Percentiles rank a stretch among this genome's conserved stretches.
Conservation (phyloP, 2,888 invertebrate genomes). For the Allophyes oxyacanthae region DNA sequence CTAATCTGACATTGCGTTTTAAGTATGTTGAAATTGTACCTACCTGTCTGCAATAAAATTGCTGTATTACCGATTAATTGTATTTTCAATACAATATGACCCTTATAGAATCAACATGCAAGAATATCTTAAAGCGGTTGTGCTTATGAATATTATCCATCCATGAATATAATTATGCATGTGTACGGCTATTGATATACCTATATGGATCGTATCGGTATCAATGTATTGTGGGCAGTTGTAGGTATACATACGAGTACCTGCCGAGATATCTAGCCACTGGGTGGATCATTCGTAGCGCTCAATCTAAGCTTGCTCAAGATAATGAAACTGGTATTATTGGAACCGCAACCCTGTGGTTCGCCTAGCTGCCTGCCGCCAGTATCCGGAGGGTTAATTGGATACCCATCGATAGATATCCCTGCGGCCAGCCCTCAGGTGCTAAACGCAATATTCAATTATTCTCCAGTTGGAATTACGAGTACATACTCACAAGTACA, state of each 20-base stretch:
- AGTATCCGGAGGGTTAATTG: slow-evolving; percentile 67
- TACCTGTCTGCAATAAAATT: too few species aligned
- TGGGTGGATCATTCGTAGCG: slow-evolving; percentile 49
- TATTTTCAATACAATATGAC: too few species aligned
- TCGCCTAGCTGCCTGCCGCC: slow-evolving; percentile 47
- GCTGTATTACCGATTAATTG: too few species aligned
- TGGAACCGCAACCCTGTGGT: slow-evolving; percentile 59
- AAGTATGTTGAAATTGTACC: too few species aligned
- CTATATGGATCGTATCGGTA: slow-evolving; percentile 9
- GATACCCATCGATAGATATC: slow-evolving; percentile 64
- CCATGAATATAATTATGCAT: too few species aligned
- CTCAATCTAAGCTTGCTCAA: slow-evolving; percentile 57
- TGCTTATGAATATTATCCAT: too few species aligned
- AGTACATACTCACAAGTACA: slow-evolving; percentile 54
- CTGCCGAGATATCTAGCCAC: slow-evolving; percentile 21
- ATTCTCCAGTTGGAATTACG: slow-evolving; percentile 64
- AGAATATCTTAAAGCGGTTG: too few species aligned
- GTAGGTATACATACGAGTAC: slow-evolving; percentile 5
- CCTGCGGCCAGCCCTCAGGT: slow-evolving; percentile 63
- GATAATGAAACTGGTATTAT: slow-evolving; percentile 67
- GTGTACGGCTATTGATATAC: background rate
- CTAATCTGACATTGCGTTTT: slow-evolving; percentile 1
- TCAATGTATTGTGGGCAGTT: slow-evolving; percentile 5
- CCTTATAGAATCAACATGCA: too few species aligned
- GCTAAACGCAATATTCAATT: slow-evolving; percentile 74